Evolutionary conservation across 2,888 invertebrate species (phyloP), one percentile per base, ranked within the genome.

Genomic region (Gari tellinella): DNA sequence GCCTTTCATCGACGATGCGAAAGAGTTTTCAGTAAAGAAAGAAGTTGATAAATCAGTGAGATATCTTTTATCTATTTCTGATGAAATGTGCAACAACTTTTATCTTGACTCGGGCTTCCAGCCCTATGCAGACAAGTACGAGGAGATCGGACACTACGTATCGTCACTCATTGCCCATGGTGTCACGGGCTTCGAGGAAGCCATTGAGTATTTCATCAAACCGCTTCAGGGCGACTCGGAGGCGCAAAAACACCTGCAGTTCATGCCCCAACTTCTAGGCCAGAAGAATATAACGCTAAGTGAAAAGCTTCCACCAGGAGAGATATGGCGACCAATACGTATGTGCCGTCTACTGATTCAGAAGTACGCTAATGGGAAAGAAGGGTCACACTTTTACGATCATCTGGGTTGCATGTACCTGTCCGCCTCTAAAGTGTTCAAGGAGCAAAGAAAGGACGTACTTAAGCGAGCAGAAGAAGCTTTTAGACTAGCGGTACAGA

Each of bases 301-400:
- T 49, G 79, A 84, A 23, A 77, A 69, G 38, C 61, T 84, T n/a
- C 72, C 81, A 15, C 68, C 75, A 10, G 63, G 62, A 21, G 84
- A 84, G 60, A 82, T 84, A 7, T 84, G 84, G 84, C 79, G 82
- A 51, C 81, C 84, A 21, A 82, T 84, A 19, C 65, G 82, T 45
- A 78, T 84, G 72, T 82, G 84, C 62, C 74, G 82, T 19, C 64
- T 82, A 65, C 58, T 84, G 23, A 84, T 84, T 14, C 66, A 70
- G 40, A 74, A 82, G 41, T 84, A 77, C 46, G 75, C 82, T 3
- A 69, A 78, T 40, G 75, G 58, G 19, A 82, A 82, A 14, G 49
- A 63, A 21, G 84, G 84, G 7, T 75, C 82, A 1, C 76, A 81
- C 23, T 38, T 84, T 5, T 82, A 61, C 26, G 84, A 84, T 56